These are phyloP conservation scores for Misgurnus mizolepis DNA, from an alignment of 2,113 vertebrate genomes.

Conservation along the genomic window DNA sequence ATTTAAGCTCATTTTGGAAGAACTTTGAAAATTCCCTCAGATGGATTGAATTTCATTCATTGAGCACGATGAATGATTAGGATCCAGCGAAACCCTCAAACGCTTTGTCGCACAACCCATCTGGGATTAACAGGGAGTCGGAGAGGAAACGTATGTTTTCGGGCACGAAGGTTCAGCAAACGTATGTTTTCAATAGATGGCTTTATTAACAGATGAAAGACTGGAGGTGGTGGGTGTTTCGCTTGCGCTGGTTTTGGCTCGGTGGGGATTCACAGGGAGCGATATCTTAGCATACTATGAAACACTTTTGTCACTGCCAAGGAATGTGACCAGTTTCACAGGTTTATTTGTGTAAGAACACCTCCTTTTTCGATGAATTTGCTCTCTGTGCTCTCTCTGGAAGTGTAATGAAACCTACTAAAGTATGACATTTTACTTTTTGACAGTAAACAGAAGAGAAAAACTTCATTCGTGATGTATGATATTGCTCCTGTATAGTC, in stretches of 20 bases:
- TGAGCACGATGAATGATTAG: conserved; percentile 27
- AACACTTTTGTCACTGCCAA: conserved; percentile 55
- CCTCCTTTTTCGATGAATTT: background rate
- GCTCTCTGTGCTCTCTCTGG: conserved; percentile 15
- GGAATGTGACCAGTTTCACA: conserved; percentile 43
- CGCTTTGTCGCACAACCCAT: conserved; percentile 37
- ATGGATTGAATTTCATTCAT: conserved; percentile 41
- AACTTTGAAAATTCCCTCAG: conserved; percentile 7
- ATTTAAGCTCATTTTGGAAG: conserved; percentile 15
- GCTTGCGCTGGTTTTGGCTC: conserved; percentile 30
- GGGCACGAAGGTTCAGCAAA: conserved; percentile 10
- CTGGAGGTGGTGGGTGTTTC: conserved; percentile 36
- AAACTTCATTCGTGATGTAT: conserved; percentile 4
- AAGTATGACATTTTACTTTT: background rate
- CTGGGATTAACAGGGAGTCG: conserved; percentile 37
- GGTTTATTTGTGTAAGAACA: conserved; percentile 37
- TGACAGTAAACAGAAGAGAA: conserved; percentile 8
- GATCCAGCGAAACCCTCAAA: conserved; percentile 38
- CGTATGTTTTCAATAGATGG: conserved; percentile 49
- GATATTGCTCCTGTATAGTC: conserved; percentile 7
- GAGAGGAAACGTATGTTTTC: conserved; percentile 11
- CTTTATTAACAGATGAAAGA: conserved; percentile 42
- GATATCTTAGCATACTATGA: conserved; percentile 41
- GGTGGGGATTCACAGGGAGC: conserved; percentile 26
- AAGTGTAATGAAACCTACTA: conserved; percentile 9